Percentiles rank a stretch among this genome's conserved stretches.
phyloP scores from a whole-genome alignment of 1,140 invertebrate genomes.

The Trinorchestia longiramus region DNA sequence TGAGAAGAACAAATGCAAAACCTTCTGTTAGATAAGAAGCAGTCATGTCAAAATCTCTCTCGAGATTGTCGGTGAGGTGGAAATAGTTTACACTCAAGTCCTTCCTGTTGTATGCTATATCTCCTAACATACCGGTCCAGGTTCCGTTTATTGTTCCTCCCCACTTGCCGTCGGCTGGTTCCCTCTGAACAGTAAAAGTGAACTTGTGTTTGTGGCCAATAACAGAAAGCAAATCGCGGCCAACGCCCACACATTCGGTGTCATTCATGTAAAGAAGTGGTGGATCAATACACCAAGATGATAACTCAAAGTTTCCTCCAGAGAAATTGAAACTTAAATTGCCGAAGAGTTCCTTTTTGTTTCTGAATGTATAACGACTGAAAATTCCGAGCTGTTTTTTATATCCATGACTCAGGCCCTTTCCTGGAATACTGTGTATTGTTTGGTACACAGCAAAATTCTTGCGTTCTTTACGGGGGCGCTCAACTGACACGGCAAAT shows the following conservation, averaged over 20 bases:
- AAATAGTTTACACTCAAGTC: conserved; percentile 50
- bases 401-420: neutral
- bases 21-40: conserved; percentile 55
- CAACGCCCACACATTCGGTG: neutral
- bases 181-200: neutral
- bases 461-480: neutral
- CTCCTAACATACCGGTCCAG: neutral
- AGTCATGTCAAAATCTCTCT: conserved; percentile 57
- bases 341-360: neutral
- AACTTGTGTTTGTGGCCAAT: neutral
- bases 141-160: neutral
- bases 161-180: neutral
- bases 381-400: neutral
- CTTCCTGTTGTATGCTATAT: neutral
- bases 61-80: conserved; percentile 43
- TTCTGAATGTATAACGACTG: neutral
- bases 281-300: conserved; percentile 60
- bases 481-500: neutral
- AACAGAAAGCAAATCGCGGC: neutral
- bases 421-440: neutral
- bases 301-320: conserved; percentile 51
- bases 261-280: conserved; percentile 57
- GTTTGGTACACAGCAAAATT: neutral
- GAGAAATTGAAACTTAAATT: neutral
- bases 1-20: conserved; percentile 55